Evolutionary conservation across 2,113 vertebrate genomes (phyloP), one percentile per base, ranked within the genome.

Genomic region (Oncorhynchus gorbuscha): DNA sequence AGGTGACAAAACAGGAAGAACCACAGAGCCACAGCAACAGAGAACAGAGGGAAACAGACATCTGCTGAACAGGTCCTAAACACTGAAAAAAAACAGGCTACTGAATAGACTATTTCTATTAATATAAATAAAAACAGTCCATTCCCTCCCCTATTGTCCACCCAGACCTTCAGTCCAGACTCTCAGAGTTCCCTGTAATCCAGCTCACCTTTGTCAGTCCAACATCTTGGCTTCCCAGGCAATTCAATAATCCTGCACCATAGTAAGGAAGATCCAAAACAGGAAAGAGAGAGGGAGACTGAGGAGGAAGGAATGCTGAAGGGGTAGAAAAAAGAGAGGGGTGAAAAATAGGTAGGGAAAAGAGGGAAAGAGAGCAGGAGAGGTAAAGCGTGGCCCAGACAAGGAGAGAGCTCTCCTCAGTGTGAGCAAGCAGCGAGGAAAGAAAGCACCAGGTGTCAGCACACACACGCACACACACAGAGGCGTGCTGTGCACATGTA

Each of bases 121-220:
- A 11, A 45, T 11, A 12, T 45, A 55, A 18, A 16, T 49, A 69
- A 70, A 20, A 22, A 22, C 70, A 75, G 13, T 77, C 8, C 70
- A 69, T 62, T 72, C 39, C 5, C 22, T 45, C 22, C 48, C 71
- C 69, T 0, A 6, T 1, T 18, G 28, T 3, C 16, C 75, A 72
- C 51, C 48, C 69, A 62, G 12, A 14, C 75, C 71, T 26, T 49
- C 51, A 75, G 28, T 66, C 49, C 70, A 58, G 62, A 26, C 65
- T 28, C 51, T 62, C 59, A 39, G 58, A 1, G 77, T 62, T 73
- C 1, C 12, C 71, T 26, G 71, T 76, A 74, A 74, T 64, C 74
- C 68, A 3, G 66, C 91, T 93, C 90, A 93, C 92, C 92, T 93
- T 83, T 82, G 85, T 88, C 88, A 88, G 88, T 78, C 24, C 74